Base-by-base conservation (phyloP, 1,140 invertebrate species). In the Pinna nobilis region DNA sequence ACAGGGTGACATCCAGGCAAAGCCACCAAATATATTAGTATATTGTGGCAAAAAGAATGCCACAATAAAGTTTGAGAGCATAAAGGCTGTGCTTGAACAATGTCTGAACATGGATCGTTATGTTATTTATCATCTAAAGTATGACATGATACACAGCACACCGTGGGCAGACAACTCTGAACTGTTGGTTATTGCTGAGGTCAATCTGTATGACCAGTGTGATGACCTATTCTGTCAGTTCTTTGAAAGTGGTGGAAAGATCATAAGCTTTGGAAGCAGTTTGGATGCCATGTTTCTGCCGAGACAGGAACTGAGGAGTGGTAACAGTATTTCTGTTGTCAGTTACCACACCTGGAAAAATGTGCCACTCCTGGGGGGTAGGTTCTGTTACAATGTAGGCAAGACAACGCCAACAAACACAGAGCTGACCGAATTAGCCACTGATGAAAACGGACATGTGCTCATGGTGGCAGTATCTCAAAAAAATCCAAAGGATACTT, bases 301-400 rank as follows among this genome's bases (percentile, higher is more conserved):
- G 11, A 88, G 94, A 78, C 95, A 94, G 53, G 70, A 79, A 61
- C 28, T 72, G 1, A 30, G 64, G 20, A 53, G 51, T 15, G 66
- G 66, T 20, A 66, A 47, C 3, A 68, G 71, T 25, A 72, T 83
- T 15, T 50, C 65, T 5, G 59, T 67, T n/a, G 44, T 84, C 78
- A 94, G 93, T 13, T 96, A 95, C 78, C 93, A 93, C 59, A 92
- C 93, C 77, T 96, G 94, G 94, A 93, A 93, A 77, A 92, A 93
- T 6, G 94, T 96, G 0, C 93, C 93, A 79, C 93, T 96, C 91
- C 93, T 96, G 89, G 94, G 96, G 87, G 94, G 96, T 75, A 93
- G 95, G 47, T 95, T 95, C 85, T 95, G 94, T 77, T 96, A 96
- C 85, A 94, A 95, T 28, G 70, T 68, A 15, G 69, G 74, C 23